Conservation (phyloP, 2,888 invertebrate genomes). For the Halictus ligatus region DNA sequence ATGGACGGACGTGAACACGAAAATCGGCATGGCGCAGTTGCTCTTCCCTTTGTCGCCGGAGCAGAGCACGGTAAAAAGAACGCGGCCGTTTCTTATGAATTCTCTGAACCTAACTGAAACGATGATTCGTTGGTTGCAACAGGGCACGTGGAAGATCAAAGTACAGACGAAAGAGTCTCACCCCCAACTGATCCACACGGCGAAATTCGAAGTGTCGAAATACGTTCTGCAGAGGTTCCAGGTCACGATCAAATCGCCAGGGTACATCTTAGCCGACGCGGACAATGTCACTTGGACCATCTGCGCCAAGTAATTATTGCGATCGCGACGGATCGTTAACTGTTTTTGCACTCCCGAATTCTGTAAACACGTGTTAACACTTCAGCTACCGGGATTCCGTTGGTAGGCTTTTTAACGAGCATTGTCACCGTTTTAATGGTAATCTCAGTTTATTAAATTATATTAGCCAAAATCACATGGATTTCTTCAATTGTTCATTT, state of each 20-base stretch:
- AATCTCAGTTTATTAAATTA: too few species aligned
- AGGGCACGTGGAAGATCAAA: conserved; percentile 86
- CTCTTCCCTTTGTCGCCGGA: conserved; percentile 85
- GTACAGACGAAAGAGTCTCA: conserved; percentile 78
- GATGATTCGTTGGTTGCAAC: background rate
- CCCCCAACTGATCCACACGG: conserved; percentile 80
- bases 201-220: conserved; percentile 85
- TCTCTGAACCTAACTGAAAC: background rate
- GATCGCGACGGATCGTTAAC: conserved; percentile 3
- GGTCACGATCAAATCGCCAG: conserved; percentile 85
- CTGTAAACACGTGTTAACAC: too few species aligned
- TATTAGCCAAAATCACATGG: background rate
- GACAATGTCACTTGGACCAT: conserved; percentile 85
- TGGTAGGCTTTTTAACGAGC: background rate
- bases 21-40: conserved; percentile 87
- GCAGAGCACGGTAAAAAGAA: conserved; percentile 76
- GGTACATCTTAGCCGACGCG: conserved; percentile 85
- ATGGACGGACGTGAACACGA: conserved; percentile 87
- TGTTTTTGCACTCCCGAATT: too few species aligned
- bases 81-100: background rate
- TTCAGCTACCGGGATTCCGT: background rate
- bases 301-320: conserved; percentile 85
- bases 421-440: too few species aligned
- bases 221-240: conserved; percentile 87
- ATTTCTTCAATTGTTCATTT: background rate